Evolutionary conservation across 2,888 invertebrate species (phyloP), one percentile per base, ranked within the genome.

Genomic region (Monochamus alternatus): DNA sequence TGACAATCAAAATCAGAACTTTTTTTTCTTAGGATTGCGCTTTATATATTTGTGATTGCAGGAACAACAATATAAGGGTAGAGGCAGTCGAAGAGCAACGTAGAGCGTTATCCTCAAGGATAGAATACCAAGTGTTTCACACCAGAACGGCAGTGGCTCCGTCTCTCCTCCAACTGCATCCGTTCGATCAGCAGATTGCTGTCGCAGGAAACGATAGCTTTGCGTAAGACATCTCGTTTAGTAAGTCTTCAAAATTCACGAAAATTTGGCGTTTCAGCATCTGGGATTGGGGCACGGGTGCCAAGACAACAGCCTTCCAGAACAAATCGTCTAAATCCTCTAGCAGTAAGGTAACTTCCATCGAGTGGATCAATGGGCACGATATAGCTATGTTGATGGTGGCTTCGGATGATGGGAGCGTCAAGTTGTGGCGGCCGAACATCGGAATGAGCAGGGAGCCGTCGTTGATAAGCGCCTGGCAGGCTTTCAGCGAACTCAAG

Each of bases 301-400:
- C 93, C 14, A 94, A 93, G 89, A 90, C 94, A 72, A 92, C 92
- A 73, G 91, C 92, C 84, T 93, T 92, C 72, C 87, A 90, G 82
- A 91, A 92, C 75, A 89, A 91, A 90, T 84, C 91, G 88, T 78
- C 85, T 55, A 88, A 88, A 83, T 83, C 78, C 47, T 76, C 89
- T 82, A 85, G 86, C 79, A 92, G 94, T 12, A 93, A 94, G 80
- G 94, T 98, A 73, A 95, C 96, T 5, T 91, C 96, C 71, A 90
- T 98, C 76, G 95, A 97, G 84, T 96, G 96, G 90, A 90, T 98
- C 55, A 97, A 98, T 90, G 93, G 95, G 65, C 97, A 97, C 87
- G 95, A 96, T 85, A 91, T 93, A 67, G 92, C 95, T 31, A 90
- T 97, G 82, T 89, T 96, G 64, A 91, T 95, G 90, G 93, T 93